phyloP scores from a whole-genome alignment of 2,888 invertebrate species.

The Pammene aurita region DNA sequence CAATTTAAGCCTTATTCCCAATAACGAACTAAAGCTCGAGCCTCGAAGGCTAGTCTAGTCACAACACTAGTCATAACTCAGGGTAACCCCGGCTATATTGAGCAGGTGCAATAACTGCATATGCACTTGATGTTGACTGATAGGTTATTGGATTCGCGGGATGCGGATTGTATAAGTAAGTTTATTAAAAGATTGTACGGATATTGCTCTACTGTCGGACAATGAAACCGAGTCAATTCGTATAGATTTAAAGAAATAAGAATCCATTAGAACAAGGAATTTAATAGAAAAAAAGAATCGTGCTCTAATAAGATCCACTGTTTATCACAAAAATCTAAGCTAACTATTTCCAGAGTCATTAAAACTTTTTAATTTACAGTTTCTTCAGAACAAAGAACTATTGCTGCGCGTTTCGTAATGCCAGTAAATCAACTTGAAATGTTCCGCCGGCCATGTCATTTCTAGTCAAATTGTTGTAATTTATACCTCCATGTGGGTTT shows the following conservation, averaged over 20 bases:
- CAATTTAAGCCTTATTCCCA: too few species aligned
- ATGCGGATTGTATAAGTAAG: conserved; percentile 4
- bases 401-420: conserved; percentile 17
- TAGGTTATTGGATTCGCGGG: conserved; percentile 35
- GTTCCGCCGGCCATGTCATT: conserved; percentile 22
- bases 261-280: too few species aligned
- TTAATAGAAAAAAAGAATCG: too few species aligned
- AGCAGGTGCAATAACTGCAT: conserved; percentile 48
- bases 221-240: too few species aligned
- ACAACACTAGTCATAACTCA: conserved; percentile 35
- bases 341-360: conserved; percentile 19
- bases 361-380: conserved; percentile 34
- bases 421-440: conserved; percentile 33
- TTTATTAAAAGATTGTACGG: conserved; percentile 13
- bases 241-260: too few species aligned
- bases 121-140: conserved; percentile 34
- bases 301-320: neutral
- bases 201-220: neutral
- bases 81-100: conserved; percentile 42
- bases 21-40: neutral
- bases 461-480: conserved; percentile 34
- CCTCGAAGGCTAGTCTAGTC: neutral
- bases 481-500: conserved; percentile 15
- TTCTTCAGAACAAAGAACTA: conserved; percentile 29
- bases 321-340: conserved; percentile 1